Percentiles rank a stretch among this genome's conserved stretches.
Evolutionary conservation across 2,113 vertebrate species (phyloP).

Genomic region (Crotalus tigris): DNA sequence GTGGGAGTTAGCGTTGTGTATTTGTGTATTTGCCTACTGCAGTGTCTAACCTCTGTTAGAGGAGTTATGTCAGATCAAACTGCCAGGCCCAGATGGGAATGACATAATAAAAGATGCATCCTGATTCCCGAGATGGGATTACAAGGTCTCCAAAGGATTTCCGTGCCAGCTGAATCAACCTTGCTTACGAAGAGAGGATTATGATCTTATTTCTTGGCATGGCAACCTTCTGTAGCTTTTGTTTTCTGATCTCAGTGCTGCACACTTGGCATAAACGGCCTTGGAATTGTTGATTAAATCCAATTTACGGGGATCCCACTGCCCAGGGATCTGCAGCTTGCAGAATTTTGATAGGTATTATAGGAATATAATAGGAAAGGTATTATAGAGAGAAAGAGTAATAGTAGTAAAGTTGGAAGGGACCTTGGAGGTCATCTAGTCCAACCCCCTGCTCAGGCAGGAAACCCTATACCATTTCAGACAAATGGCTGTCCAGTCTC

Average conservation of each 20-base stretch:
- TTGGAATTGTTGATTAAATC: neutral
- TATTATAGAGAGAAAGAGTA: neutral
- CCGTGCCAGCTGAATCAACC: neutral
- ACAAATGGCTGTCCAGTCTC: no score
- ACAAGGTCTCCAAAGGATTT: neutral
- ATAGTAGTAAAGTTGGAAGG: no score
- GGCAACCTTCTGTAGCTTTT: neutral
- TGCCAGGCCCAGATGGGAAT: neutral
- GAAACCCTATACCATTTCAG: no score
- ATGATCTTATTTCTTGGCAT: neutral
- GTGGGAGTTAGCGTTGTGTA: neutral
- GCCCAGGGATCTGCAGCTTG: neutral
- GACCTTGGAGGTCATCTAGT: no score
- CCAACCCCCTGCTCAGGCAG: no score
- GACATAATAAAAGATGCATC: neutral
- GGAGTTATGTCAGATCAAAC: neutral
- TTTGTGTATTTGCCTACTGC: neutral
- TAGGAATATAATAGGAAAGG: neutral
- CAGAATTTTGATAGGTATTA: neutral
- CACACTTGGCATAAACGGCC: fast-evolving
- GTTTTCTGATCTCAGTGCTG: neutral
- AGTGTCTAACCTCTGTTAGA: neutral
- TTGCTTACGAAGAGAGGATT: neutral
- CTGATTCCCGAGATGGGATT: neutral
- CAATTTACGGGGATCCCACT: neutral